Conservation (phyloP, 1,140 invertebrate genomes). For the Nasonia vitripennis region DNA sequence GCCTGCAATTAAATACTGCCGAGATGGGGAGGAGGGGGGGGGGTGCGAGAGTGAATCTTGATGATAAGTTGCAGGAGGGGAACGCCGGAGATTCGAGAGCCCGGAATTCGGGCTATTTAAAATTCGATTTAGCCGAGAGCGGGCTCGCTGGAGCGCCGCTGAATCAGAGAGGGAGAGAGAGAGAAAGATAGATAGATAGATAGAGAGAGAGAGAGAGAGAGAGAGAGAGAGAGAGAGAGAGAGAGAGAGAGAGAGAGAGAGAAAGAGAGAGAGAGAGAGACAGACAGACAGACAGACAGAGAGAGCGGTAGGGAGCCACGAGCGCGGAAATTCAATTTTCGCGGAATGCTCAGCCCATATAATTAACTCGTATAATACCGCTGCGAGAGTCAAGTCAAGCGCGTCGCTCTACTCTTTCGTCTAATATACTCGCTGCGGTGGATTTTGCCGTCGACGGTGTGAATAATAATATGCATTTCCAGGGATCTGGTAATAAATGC, state of each 20-base stretch:
- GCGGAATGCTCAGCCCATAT: slow-evolving; percentile 22
- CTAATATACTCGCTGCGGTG: neutral
- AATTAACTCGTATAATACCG: slow-evolving; percentile 41
- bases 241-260: no score
- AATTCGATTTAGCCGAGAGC: slow-evolving; percentile 38
- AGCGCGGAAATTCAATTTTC: slow-evolving; percentile 37
- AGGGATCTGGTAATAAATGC: no score
- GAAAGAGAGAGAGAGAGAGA: neutral
- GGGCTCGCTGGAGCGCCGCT: neutral
- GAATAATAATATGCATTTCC: no score
- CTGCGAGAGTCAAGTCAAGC: neutral
- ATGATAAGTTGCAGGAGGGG: slow-evolving; percentile 7
- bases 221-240: neutral
- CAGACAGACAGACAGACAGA: no score
- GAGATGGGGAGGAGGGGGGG: neutral
- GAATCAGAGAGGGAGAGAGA: slow-evolving; percentile 4
- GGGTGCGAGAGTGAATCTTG: neutral
- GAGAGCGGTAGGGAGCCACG: no score
- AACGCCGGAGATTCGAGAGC: neutral
- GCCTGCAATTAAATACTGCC: neutral
- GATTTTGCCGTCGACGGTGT: no score
- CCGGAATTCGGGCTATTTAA: slow-evolving; percentile 40
- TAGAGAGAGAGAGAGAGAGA: neutral
- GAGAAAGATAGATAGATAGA: no score
- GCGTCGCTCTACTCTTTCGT: neutral